Evolutionary conservation across 1,140 invertebrate genomes (phyloP).

Genomic region (Bombus cullumanus): DNA sequence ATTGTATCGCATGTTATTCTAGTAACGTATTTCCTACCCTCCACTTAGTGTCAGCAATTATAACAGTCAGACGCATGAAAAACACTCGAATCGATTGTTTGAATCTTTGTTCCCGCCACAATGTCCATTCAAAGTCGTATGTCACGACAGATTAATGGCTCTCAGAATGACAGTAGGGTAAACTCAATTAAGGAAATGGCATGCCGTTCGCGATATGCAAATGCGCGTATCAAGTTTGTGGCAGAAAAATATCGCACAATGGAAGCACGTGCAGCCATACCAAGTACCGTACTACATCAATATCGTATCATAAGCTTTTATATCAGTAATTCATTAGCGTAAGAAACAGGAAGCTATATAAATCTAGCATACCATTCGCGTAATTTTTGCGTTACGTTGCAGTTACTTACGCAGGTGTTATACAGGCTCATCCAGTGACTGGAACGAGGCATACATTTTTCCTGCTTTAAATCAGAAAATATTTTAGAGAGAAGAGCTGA

Average conservation of each 20-base stretch:
- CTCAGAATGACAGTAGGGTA: slow-evolving; percentile 19
- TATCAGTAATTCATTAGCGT: not conserved
- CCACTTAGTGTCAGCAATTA: not conserved
- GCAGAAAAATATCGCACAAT: slow-evolving; percentile 13
- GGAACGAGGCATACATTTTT: not conserved
- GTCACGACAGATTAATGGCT: slow-evolving; percentile 4
- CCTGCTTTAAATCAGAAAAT: not conserved
- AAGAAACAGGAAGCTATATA: not conserved
- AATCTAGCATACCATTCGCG: no score
- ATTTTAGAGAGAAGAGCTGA: no score
- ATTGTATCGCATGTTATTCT: not conserved
- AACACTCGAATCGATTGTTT: slow-evolving; percentile 8
- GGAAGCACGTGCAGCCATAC: not conserved
- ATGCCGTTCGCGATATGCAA: slow-evolving; percentile 11
- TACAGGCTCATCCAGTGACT: no score
- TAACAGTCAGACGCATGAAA: not conserved
- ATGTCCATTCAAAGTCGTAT: slow-evolving; percentile 2
- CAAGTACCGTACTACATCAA: not conserved
- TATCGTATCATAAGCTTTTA: not conserved
- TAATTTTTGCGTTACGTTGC: not conserved
- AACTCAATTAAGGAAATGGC: slow-evolving; percentile 30
- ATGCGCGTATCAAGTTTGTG: slow-evolving; percentile 1
- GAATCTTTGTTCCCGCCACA: not conserved
- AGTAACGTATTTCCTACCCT: not conserved
- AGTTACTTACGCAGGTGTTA: not conserved